Conservation (phyloP, 1,140 invertebrate species). For the Brachionus asplanchnoidis region DNA sequence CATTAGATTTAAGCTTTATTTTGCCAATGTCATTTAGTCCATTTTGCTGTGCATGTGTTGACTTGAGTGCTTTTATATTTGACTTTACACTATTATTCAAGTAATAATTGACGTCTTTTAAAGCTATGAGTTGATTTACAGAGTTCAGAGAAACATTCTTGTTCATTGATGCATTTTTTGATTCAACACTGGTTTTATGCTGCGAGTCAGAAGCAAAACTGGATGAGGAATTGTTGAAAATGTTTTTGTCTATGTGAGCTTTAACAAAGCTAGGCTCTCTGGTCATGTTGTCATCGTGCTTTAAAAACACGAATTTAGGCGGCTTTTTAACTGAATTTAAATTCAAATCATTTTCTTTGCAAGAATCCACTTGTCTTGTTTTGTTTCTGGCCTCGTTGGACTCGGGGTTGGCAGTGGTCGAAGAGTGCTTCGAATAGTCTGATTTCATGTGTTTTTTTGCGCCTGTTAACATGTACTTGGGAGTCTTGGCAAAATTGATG, state of each 20-base stretch:
- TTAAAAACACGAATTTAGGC: not conserved
- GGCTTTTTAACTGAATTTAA: not conserved
- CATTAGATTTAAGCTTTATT: not conserved
- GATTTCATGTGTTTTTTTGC: not conserved
- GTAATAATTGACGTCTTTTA: slow-evolving; percentile 22
- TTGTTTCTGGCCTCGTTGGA: not conserved
- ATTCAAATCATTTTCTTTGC: not conserved
- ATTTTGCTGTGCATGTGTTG: not conserved
- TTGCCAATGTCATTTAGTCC: not conserved
- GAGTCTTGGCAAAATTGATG: not conserved
- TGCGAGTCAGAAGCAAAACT: not conserved
- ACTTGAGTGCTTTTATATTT: slow-evolving; percentile 3
- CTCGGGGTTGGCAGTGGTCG: too few relatives aligned
- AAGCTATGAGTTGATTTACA: slow-evolving; percentile 27
- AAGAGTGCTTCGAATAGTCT: not conserved
- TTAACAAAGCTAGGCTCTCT: slow-evolving; percentile 10
- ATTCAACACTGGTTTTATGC: not conserved
- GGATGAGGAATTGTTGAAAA: not conserved
- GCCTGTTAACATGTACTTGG: not conserved
- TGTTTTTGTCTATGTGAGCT: not conserved
- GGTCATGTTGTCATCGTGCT: not conserved
- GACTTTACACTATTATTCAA: not conserved
- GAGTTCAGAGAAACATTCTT: not conserved
- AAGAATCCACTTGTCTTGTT: not conserved
- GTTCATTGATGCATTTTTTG: not conserved